Conservation (phyloP, 1,140 invertebrate species). For the Bemisia tabaci region DNA sequence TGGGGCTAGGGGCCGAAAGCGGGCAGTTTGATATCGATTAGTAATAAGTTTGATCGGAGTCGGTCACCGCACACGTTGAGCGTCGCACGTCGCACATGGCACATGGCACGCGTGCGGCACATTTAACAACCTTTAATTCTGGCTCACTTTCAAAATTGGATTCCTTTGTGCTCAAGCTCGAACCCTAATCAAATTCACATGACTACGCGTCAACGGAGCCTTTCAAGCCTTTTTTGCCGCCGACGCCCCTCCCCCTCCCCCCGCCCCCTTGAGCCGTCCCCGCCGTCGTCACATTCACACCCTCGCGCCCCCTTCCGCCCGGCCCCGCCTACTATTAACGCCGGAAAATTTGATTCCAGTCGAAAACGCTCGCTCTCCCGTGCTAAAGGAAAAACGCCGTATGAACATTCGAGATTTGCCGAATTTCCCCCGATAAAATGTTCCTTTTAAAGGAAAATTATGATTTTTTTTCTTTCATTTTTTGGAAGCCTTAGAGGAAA, state of each 20-base stretch:
- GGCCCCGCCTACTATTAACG: no score
- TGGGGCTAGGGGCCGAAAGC: neutral
- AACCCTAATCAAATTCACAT: conserved; percentile 10
- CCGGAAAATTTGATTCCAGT: no score
- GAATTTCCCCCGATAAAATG: no score
- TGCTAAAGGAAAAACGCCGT: no score
- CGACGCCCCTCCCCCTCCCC: conserved; percentile 6
- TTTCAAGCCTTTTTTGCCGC: conserved; percentile 4
- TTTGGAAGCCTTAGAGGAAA: no score
- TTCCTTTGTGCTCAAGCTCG: neutral
- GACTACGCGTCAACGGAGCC: conserved; percentile 2
- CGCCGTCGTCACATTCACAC: neutral
- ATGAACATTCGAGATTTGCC: no score
- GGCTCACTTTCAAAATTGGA: neutral
- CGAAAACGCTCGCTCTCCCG: no score
- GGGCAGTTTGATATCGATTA: neutral
- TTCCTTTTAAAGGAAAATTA: no score
- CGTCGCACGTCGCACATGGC: conserved; percentile 11
- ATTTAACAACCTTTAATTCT: neutral
- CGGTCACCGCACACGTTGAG: conserved; percentile 10
- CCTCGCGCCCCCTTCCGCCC: neutral
- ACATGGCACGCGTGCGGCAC: conserved; percentile 1
- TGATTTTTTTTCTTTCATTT: no score
- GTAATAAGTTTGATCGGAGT: neutral
- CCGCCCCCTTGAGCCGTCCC: neutral